These are phyloP conservation scores for Xenotilapia leptura DNA, from an alignment of 2,113 vertebrate species.

Conservation along the genomic window DNA sequence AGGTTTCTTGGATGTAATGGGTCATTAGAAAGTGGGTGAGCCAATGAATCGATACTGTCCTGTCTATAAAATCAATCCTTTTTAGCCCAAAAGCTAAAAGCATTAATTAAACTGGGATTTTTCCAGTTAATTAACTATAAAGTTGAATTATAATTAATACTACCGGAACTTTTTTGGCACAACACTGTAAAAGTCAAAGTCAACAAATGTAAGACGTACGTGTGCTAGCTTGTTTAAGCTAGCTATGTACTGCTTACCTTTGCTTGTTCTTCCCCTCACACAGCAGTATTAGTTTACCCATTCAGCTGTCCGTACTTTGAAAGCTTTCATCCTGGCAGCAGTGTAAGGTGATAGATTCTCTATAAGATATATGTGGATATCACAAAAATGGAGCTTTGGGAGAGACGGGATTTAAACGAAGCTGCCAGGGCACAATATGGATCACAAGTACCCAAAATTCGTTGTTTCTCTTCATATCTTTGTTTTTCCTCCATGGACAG, in stretches of 20 bases:
- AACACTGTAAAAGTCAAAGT: neutral
- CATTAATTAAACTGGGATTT: neutral
- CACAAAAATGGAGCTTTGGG: neutral
- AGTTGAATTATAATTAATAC: rapidly evolving
- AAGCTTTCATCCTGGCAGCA: neutral
- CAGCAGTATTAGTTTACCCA: neutral
- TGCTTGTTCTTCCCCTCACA: neutral
- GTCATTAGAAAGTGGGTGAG: neutral
- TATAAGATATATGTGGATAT: rapidly evolving
- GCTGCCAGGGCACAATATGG: neutral
- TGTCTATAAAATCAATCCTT: neutral
- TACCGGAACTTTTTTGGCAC: neutral
- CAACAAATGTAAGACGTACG: neutral
- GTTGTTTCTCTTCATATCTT: neutral
- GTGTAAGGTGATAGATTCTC: neutral
- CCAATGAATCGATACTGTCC: neutral
- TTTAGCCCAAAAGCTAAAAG: neutral
- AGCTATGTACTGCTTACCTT: neutral
- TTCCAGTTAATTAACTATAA: neutral
- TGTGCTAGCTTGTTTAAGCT: neutral
- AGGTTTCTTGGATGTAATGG: neutral
- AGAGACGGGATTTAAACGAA: rapidly evolving
- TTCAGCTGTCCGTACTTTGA: neutral
- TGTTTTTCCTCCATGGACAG: neutral
- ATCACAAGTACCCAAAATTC: neutral